Evolutionary conservation across 2,888 invertebrate species (phyloP).

Genomic region (Pachliopta kotzebuea): DNA sequence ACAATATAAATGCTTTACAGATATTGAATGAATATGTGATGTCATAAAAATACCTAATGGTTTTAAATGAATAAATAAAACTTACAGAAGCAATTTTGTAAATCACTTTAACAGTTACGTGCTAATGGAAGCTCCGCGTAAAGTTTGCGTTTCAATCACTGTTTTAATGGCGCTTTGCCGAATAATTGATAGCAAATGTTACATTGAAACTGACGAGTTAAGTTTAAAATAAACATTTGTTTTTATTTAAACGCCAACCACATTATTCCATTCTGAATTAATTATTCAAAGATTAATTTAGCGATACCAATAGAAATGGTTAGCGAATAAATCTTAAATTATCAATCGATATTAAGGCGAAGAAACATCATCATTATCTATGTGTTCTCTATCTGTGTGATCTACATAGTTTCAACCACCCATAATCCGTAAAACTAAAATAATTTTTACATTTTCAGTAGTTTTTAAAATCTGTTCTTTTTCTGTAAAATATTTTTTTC

Average conservation of each 20-base stretch:
- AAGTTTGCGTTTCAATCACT: constrained; percentile 27
- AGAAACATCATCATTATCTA: too few species aligned
- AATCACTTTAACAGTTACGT: constrained; percentile 24
- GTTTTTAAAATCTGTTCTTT: too few species aligned
- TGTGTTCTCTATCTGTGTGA: too few species aligned
- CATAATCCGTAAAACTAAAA: too few species aligned
- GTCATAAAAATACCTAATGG: background rate
- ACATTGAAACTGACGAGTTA: constrained; percentile 16
- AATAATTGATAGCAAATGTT: constrained; percentile 26
- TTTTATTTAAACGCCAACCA: background rate
- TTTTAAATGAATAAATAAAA: constrained; percentile 16
- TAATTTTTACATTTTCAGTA: too few species aligned
- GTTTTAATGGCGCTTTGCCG: constrained; percentile 23
- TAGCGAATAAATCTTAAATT: too few species aligned
- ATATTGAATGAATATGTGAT: background rate
- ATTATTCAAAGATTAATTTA: background rate
- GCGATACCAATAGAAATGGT: too few species aligned
- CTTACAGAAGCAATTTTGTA: constrained; percentile 16
- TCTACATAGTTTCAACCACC: too few species aligned
- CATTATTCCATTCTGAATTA: background rate
- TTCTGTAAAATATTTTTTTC: too few species aligned
- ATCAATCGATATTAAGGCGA: too few species aligned
- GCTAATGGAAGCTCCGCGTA: constrained; percentile 18
- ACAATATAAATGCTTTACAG: background rate
- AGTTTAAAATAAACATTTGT: constrained; percentile 7